Base-by-base conservation (phyloP, 2,888 invertebrate species). In the Keiferia lycopersicella region DNA sequence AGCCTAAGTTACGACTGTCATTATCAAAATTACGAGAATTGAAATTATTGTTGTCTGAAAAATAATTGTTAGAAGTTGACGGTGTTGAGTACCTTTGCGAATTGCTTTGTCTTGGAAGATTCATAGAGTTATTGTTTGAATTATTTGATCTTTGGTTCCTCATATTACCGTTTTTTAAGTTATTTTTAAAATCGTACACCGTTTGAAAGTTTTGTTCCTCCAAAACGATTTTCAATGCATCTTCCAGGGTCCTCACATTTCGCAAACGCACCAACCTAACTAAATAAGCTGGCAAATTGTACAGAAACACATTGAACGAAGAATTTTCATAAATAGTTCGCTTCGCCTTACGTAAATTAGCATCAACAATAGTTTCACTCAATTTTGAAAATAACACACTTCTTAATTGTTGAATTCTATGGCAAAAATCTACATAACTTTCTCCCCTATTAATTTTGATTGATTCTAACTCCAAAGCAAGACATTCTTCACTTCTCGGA, bases 341-440 rank as follows among this genome's bases (percentile, higher is more conserved):
- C 26, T 26, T 26, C 6, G 26, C 26, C 26, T 26, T 2, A 26
- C 26, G 26, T 26, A 26, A 26, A 26, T 26, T 26, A 26, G 26
- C 26, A 26, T 26, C 26, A 2, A 6, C 6, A 45, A 41, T 45
- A 11, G 51, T 66, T 61, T 64, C 61, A 3, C 39, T 59, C 48
- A 70, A 16, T 56, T 69, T 70, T 2, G 68, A 30, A 57, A 62
- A 53, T 56, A 70, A 57, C 11, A 65, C 14, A 38, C 67, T 68
- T 34, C 67, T 38, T 4, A 63, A 30, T n/a, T 67, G 65, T 57
- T 68, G 69, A 1, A 71, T 59, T 30, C 69, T 64, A 58, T 69
- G 64, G 18, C 63, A 68, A 63, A 70, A 68, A 0, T 70, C 67
- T 22, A 66, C 61, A 65, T 66, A 70, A 63, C 61, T 65, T 65